Conservation (phyloP, 2,113 vertebrate species). For the Leptocoma aspasia region DNA sequence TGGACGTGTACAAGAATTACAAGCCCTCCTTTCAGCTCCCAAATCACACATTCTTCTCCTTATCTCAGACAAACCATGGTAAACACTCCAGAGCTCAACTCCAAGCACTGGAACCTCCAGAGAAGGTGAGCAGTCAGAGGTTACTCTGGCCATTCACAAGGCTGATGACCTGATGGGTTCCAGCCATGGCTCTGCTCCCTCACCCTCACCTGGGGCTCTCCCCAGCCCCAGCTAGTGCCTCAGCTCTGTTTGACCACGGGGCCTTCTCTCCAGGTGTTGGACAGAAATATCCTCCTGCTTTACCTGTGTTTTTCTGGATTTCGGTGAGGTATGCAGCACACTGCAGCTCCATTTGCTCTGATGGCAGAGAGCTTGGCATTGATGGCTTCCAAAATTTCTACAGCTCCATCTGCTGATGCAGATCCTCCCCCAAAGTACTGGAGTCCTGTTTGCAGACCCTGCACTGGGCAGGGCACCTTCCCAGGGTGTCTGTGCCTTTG, state of each 20-base stretch:
- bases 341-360: background rate
- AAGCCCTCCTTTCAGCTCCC: background rate
- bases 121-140: background rate
- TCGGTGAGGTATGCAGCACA: fast-evolving
- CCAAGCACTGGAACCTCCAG: background rate
- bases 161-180: fast-evolving
- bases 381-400: background rate
- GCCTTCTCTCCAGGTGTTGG: background rate
- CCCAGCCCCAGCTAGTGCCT: background rate
- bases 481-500: background rate
- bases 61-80: background rate
- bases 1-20: fast-evolving
- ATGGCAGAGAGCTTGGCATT: background rate
- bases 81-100: background rate
- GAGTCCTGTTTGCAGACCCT: background rate
- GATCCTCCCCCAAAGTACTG: background rate
- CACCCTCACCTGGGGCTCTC: background rate
- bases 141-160: background rate
- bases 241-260: background rate
- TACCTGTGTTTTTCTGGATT: background rate
- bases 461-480: background rate
- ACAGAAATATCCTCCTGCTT: background rate
- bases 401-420: background rate
- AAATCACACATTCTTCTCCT: background rate
- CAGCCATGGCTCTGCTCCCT: background rate